Base-by-base conservation (phyloP, 2,888 invertebrate species). In the Capitulum mitella region DNA sequence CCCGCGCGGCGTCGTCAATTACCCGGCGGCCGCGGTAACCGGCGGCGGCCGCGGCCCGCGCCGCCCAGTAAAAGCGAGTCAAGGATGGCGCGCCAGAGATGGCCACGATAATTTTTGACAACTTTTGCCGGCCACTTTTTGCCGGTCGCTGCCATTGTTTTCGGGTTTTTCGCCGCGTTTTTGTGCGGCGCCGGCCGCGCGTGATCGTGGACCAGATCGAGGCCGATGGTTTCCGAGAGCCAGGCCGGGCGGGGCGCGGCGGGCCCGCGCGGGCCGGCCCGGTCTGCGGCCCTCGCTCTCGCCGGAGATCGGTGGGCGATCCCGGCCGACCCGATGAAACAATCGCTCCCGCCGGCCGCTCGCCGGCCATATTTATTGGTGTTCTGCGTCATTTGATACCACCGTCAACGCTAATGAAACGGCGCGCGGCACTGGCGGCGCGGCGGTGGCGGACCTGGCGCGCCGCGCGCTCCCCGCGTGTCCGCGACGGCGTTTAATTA, bases 331-430 rank as follows among this genome's bases (percentile, higher is more conserved):
- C 19, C 64, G 64, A 64, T 64, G 64, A 34, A 64, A 64, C 32
- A 32, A 34, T 64, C 34, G 14, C 19, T 64, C 64, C n/a, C 19
- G 64, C 29, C 64, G 64, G 34, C 70, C 10, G 37, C 40, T 19
- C 40, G 37, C 3, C 37, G 40, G 37, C 70, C 29, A 70, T 70
- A 70, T 70, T 70, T 70, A 70, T 70, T 70, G 70, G 70, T 37
- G 70, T 29, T 26, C 70, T 29, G 70, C 29, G 40, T 40, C 40
- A 70, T 70, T 70, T 70, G 40, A 70, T 40, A 70, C 37, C 26
- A 40, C 26, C 37, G 70, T 70, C 37, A 37, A 26, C 40, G 16
- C 70, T 70, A 70, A 70, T 40, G 70, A 70, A 70, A 37, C 70
- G 26, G 70, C 32, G 26, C 19, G 34, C 64, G 37, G 64, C 64